Evolutionary conservation across 2,797 vertebrate genomes (phyloP).

Genomic region (Buceros bicornis): DNA sequence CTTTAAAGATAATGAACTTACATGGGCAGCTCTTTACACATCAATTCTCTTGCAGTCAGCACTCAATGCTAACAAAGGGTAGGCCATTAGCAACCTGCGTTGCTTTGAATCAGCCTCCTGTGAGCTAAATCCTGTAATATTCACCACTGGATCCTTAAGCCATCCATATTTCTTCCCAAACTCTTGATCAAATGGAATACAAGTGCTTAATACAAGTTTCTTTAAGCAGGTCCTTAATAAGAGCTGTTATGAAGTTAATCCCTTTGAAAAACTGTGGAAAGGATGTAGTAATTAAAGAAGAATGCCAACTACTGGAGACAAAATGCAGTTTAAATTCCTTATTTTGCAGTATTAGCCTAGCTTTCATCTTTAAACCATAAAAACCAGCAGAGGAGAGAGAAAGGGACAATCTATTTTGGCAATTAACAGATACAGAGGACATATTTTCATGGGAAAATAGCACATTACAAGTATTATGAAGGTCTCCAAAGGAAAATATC

Average conservation of each 20-base stretch:
- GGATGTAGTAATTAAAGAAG: neutral
- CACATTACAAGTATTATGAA: neutral
- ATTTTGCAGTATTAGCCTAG: neutral
- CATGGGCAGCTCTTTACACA: neutral
- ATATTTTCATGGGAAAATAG: neutral
- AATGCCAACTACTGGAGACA: neutral
- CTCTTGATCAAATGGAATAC: neutral
- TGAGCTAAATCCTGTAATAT: neutral
- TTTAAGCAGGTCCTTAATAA: neutral
- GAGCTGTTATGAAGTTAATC: neutral
- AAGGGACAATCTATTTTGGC: conserved; percentile 2
- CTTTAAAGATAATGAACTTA: neutral
- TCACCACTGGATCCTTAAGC: neutral
- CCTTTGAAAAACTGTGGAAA: neutral
- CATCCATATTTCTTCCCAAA: neutral
- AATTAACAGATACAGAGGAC: neutral
- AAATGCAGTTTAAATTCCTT: neutral
- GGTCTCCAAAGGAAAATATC: conserved; percentile 36
- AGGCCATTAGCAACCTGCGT: neutral
- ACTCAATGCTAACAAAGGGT: neutral
- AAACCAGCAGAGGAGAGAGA: conserved; percentile 12
- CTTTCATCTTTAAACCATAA: conserved; percentile 39
- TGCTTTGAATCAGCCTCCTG: neutral
- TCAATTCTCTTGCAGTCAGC: neutral
- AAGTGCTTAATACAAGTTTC: neutral